Conservation (phyloP, 1,140 invertebrate genomes). For the Bombus impatiens region DNA sequence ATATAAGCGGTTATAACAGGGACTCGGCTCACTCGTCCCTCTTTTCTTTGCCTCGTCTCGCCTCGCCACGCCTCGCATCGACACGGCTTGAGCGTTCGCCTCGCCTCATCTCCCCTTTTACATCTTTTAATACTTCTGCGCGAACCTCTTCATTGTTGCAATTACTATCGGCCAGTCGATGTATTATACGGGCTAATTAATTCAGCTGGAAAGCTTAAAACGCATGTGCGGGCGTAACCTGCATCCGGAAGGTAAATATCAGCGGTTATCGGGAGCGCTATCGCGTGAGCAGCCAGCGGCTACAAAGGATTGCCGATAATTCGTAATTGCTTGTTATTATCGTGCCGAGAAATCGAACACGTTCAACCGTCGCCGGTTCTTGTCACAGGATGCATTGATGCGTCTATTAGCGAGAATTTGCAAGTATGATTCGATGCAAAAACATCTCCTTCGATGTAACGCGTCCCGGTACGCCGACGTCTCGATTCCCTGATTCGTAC, state of each 20-base stretch:
- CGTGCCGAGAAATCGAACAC: constrained; percentile 69
- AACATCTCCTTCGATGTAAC: constrained; percentile 49
- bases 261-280: constrained; percentile 65
- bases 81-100: not conserved
- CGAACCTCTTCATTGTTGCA: constrained; percentile 26
- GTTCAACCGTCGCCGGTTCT: constrained; percentile 61
- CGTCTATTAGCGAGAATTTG: constrained; percentile 78
- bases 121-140: constrained; percentile 47
- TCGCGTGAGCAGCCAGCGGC: constrained; percentile 62
- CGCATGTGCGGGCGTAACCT: constrained; percentile 44
- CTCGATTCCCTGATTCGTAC: constrained; percentile 10
- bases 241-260: constrained; percentile 74
- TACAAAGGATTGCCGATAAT: constrained; percentile 75
- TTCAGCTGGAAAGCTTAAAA: not conserved
- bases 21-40: no score
- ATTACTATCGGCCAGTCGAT: constrained; percentile 30
- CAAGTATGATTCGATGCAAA: constrained; percentile 76
- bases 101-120: constrained; percentile 25
- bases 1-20: not conserved
- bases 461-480: constrained; percentile 35
- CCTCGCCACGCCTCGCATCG: constrained; percentile 14
- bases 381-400: constrained; percentile 76
- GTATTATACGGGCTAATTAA: constrained; percentile 38
- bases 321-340: constrained; percentile 76
- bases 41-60: not conserved